Evolutionary conservation across 2,797 vertebrate genomes (phyloP), one percentile per base, ranked within the genome.

Genomic region (Chiloscyllium punctatum): DNA sequence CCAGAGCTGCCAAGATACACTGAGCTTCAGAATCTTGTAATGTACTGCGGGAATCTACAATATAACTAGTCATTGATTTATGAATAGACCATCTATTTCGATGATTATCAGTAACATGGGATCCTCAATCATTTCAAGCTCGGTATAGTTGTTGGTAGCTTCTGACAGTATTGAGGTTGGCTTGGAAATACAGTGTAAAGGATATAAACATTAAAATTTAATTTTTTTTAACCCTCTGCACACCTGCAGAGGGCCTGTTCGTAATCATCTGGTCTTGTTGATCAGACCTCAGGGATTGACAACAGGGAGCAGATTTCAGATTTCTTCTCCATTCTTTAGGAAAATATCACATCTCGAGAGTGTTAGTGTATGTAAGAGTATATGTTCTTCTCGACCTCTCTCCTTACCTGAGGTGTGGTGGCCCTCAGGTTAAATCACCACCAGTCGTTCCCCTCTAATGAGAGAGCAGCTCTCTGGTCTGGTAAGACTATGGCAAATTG

Each of bases 1-100:
- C 42, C 68, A 57, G 48, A 95, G 69, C 94, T 95, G 94, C 94
- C 94, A 95, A 77, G 94, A 95, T 77, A 95, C 71, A 51, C 69
- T 51, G 71, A 72, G 48, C 71, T 68, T 95, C 48, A 77, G 94
- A 74, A 94, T 30, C 69, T 21, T 53, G 42, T 25, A 42, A 69
- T 42, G 11, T 53, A 69, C 57, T 77, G 71, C 13, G 74, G 69
- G 57, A 91, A 66, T 62, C 9, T 91, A 91, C 33, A 95, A 33
- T 77, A 77, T 33, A 74, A 77, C 42, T 11, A 69, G 42, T 53
- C 68, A n/a, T 77, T 30, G 42, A 33, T 95, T 77, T 72, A 94
- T 51, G 37, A 74, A 95, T 30, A 92, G 62, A 6, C 62, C n/a
- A 42, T 51, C 27, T 53, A 95, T 77, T 95, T 33, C 30, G 16